A percentile compares a stretch with the other conserved stretches of the same genome.
Conservation (phyloP, 2,797 vertebrate genomes). For the Simalia tracyae region DNA sequence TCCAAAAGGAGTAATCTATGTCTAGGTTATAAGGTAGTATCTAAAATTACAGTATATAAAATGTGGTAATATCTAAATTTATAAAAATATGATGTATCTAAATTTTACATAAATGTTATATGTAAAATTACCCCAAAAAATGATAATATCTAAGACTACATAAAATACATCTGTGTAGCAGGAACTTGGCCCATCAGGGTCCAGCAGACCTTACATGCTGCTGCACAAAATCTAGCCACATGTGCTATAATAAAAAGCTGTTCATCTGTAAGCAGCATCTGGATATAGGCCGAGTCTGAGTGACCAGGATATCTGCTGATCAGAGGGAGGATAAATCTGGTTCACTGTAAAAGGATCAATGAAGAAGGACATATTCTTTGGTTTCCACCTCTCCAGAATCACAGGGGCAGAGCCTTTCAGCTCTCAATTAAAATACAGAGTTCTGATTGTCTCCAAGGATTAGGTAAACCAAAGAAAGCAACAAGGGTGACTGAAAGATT, state of each 20-base stretch:
- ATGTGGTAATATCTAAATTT: neutral
- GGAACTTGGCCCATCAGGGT: neutral
- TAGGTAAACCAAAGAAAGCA: neutral
- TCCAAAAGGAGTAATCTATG: neutral
- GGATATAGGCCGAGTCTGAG: neutral
- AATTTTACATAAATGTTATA: neutral
- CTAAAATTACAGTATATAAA: neutral
- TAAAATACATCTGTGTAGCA: neutral
- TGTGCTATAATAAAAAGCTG: neutral
- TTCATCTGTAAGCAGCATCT: neutral
- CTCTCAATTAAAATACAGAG: neutral
- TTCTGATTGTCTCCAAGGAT: neutral
- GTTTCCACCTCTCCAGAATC: neutral
- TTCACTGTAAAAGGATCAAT: neutral
- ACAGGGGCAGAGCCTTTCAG: neutral
- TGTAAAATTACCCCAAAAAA: neutral
- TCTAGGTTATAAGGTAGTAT: neutral
- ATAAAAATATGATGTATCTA: neutral
- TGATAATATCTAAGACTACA: neutral
- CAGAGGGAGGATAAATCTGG: neutral
- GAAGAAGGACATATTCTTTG: neutral
- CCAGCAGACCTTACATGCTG: neutral
- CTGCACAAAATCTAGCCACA: neutral
- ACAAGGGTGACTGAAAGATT: neutral
- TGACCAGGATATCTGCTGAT: neutral